phyloP scores from a whole-genome alignment of 92 coral and sea anemone species.

The Epizoanthus rinbou region DNA sequence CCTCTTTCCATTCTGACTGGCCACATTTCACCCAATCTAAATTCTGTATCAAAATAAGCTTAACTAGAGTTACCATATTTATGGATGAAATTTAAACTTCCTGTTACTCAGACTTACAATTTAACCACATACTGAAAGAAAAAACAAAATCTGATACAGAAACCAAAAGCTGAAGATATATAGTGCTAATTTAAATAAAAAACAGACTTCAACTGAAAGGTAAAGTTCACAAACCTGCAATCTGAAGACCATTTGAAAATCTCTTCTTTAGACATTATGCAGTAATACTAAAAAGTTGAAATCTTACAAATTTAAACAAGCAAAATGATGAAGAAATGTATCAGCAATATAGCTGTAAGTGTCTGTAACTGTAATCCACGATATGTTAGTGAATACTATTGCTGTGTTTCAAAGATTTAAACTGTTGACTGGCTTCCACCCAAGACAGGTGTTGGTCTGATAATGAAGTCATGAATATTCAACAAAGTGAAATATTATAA shows the following conservation, averaged over 20 bases:
- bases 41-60: too few relatives aligned
- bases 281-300: background rate
- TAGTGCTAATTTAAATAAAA: constrained; percentile 6
- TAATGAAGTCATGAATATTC: constrained; percentile 24
- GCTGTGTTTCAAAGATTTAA: constrained; percentile 1
- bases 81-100: background rate
- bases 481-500: constrained; percentile 11
- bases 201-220: background rate
- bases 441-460: constrained; percentile 34
- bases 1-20: too few relatives aligned
- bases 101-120: background rate
- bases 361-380: background rate
- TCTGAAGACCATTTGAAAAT: background rate
- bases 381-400: constrained; percentile 1
- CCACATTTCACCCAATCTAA: too few relatives aligned
- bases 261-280: constrained; percentile 24
- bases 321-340: background rate
- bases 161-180: background rate
- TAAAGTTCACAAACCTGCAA: constrained; percentile 15
- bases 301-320: background rate
- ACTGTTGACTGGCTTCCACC: constrained; percentile 20
- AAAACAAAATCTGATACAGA: constrained; percentile 15
- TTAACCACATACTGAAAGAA: constrained; percentile 15
- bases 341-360: background rate
- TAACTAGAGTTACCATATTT: background rate